These are phyloP conservation scores for Telenomus remus DNA, from an alignment of 1,140 invertebrate genomes.

Conservation along the genomic window DNA sequence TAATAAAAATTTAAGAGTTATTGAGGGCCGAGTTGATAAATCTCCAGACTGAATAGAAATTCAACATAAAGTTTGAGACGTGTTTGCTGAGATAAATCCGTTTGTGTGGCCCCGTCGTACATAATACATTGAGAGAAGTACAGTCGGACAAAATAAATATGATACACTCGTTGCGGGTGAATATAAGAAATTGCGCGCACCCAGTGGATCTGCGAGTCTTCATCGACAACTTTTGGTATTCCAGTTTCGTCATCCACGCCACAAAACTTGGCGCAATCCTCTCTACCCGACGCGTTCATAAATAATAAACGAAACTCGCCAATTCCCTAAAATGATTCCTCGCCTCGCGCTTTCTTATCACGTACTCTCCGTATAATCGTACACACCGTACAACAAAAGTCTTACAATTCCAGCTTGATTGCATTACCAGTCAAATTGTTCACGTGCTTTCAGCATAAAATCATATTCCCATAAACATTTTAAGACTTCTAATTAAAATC, in stretches of 20 bases:
- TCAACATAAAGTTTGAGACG: conserved; percentile 24
- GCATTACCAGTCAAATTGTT: conserved; percentile 18
- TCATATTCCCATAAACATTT: conserved; percentile 1
- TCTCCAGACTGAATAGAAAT: conserved; percentile 8
- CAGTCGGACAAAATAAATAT: conserved; percentile 38
- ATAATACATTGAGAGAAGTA: conserved; percentile 33
- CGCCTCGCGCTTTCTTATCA: conserved; percentile 45
- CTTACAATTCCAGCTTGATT: conserved; percentile 36
- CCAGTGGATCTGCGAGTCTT: conserved; percentile 25
- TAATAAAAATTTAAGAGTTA: conserved; percentile 2
- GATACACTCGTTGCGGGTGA: conserved; percentile 18
- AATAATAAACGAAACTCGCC: conserved; percentile 56
- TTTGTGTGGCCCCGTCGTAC: conserved; percentile 13
- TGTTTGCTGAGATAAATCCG: conserved; percentile 25
- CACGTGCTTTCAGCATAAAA: conserved; percentile 4
- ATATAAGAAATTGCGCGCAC: conserved; percentile 26
- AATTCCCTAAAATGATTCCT: conserved; percentile 56
- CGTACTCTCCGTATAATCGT: conserved; percentile 36
- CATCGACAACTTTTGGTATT: conserved; percentile 48
- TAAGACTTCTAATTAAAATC: too few species aligned
- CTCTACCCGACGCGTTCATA: conserved; percentile 18
- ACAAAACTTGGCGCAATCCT: conserved; percentile 29
- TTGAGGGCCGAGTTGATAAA: too few species aligned
- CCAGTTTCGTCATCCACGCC: conserved; percentile 50
- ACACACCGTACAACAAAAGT: conserved; percentile 43